A percentile compares a stretch with the other conserved stretches of the same genome.
Conservation (phyloP, 2,113 vertebrate species). For the Oncorhynchus nerka region DNA sequence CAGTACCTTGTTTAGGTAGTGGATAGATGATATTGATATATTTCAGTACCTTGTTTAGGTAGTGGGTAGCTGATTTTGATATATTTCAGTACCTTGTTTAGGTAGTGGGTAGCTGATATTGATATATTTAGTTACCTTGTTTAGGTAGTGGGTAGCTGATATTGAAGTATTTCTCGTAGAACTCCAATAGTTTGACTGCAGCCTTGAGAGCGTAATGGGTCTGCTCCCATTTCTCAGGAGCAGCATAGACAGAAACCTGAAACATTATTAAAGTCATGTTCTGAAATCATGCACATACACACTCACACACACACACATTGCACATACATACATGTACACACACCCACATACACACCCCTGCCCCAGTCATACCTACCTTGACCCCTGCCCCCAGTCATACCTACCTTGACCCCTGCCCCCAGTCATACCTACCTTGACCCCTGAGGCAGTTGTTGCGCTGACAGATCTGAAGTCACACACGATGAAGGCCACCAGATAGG, state of each 20-base stretch:
- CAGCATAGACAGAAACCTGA: slow-evolving; percentile 75
- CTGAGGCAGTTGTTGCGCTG: slow-evolving; percentile 66
- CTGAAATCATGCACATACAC: not conserved
- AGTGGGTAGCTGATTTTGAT: too few species aligned
- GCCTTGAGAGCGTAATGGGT: slow-evolving; percentile 76
- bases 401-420: too few species aligned
- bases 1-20: too few species aligned
- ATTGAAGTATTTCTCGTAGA: slow-evolving; percentile 79
- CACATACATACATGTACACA: not conserved
- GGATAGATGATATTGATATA: too few species aligned
- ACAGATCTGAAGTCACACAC: slow-evolving; percentile 78
- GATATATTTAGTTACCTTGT: too few species aligned
- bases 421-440: slow-evolving; percentile 65
- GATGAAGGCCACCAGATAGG: slow-evolving; percentile 75
- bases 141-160: slow-evolving; percentile 78
- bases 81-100: too few species aligned
- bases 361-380: too few species aligned
- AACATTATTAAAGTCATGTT: not conserved
- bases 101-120: too few species aligned
- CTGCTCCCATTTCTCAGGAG: slow-evolving; percentile 72
- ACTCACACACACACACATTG: too few species aligned
- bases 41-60: too few species aligned
- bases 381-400: too few species aligned
- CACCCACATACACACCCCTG: too few species aligned
- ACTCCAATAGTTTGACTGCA: slow-evolving; percentile 76